Evolutionary conservation across 2,888 invertebrate species (phyloP).

Genomic region (Platycheirus albimanus): DNA sequence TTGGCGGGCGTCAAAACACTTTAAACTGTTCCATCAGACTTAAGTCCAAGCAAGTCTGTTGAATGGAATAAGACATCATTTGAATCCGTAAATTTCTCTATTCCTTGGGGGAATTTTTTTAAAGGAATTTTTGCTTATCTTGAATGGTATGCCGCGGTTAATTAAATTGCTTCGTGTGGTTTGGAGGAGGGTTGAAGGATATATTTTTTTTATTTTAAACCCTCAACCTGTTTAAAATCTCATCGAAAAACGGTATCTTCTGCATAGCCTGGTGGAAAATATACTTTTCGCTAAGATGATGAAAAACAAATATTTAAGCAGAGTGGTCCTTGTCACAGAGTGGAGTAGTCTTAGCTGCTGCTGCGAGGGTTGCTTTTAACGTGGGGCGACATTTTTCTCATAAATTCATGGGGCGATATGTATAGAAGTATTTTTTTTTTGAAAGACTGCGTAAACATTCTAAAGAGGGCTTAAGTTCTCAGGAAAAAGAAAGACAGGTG

Average conservation of each 20-base stretch:
- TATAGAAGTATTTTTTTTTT: conserved; percentile 25
- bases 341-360: conserved; percentile 36
- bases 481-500: conserved; percentile 8
- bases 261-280: conserved; percentile 53
- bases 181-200: background rate
- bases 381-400: conserved; percentile 11
- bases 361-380: conserved; percentile 31
- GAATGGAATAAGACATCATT: conserved; percentile 31
- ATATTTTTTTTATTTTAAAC: conserved; percentile 3
- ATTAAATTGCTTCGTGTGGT: conserved; percentile 56
- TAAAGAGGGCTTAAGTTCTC: conserved; percentile 43
- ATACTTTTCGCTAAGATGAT: conserved; percentile 48
- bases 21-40: conserved; percentile 42
- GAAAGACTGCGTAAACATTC: conserved; percentile 32
- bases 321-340: conserved; percentile 44
- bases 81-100: conserved; percentile 28
- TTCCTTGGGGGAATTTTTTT: conserved; percentile 4
- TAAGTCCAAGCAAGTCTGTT: conserved; percentile 14
- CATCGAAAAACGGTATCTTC: conserved; percentile 54
- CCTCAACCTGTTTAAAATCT: conserved; percentile 40
- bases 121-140: conserved; percentile 16
- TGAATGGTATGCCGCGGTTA: conserved; percentile 44
- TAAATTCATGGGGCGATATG: conserved; percentile 17
- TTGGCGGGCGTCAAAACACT: conserved; percentile 47
- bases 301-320: conserved; percentile 64